Conservation (phyloP, 2,113 vertebrate species). For the Urocolius indicus region DNA sequence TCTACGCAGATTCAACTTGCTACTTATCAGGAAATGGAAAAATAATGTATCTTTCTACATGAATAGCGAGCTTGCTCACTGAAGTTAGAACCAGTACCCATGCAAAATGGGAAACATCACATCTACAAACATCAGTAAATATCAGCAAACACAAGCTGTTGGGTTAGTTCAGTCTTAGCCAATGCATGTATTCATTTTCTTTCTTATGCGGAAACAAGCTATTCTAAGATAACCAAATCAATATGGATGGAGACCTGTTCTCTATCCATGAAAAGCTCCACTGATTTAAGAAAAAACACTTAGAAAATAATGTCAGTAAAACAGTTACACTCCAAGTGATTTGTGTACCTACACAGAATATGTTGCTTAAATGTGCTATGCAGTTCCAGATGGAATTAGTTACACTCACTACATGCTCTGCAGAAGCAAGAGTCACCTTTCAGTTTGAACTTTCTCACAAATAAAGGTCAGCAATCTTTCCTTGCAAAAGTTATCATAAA, state of each 20-base stretch:
- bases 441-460: background rate
- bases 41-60: background rate
- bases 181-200: background rate
- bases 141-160: background rate
- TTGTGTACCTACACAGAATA: background rate
- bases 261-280: background rate
- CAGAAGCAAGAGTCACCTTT: background rate
- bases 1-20: rapidly evolving
- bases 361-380: background rate
- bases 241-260: background rate
- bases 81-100: background rate
- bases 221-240: background rate
- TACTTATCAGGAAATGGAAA: background rate
- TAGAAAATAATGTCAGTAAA: background rate
- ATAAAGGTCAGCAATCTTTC: background rate
- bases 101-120: background rate
- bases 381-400: background rate
- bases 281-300: background rate
- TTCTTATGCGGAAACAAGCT: background rate
- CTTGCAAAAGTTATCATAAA: background rate
- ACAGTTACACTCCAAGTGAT: background rate
- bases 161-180: background rate
- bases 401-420: background rate
- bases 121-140: background rate
- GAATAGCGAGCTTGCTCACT: background rate